Conservation (phyloP, 1,140 invertebrate genomes). For the Grapholita molesta region DNA sequence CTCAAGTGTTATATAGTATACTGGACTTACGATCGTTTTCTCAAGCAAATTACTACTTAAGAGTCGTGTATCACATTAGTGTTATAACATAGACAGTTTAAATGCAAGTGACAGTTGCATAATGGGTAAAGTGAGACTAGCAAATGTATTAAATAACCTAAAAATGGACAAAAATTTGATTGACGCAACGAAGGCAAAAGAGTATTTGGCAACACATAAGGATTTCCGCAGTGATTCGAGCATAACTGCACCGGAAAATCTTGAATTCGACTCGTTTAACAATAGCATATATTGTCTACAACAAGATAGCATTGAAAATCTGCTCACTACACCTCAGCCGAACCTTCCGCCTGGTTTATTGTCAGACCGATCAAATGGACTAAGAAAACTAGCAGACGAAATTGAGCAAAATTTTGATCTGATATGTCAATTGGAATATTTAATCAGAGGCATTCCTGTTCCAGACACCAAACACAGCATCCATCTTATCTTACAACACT, state of each 20-base stretch:
- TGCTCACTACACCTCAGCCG: neutral
- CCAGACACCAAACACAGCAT: constrained; percentile 5
- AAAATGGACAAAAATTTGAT: neutral
- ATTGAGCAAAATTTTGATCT: neutral
- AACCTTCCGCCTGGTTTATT: neutral
- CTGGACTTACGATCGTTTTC: neutral
- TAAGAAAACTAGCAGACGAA: neutral
- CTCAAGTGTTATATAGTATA: neutral
- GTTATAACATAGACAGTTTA: neutral
- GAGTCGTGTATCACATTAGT: neutral
- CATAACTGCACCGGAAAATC: neutral
- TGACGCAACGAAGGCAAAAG: neutral
- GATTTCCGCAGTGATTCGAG: neutral
- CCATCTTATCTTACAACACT: constrained; percentile 5
- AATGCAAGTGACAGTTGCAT: neutral
- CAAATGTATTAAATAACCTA: neutral
- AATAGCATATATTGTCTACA: neutral
- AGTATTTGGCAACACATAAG: neutral
- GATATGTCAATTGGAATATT: neutral
- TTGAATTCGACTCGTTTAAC: neutral
- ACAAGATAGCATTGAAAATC: neutral
- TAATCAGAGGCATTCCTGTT: neutral
- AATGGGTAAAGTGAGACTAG: neutral
- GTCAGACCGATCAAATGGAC: neutral
- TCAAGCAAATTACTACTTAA: neutral